Evolutionary conservation across 2,797 vertebrate species (phyloP), one percentile per base, ranked within the genome.

Genomic region (Enteromius anoplus): DNA sequence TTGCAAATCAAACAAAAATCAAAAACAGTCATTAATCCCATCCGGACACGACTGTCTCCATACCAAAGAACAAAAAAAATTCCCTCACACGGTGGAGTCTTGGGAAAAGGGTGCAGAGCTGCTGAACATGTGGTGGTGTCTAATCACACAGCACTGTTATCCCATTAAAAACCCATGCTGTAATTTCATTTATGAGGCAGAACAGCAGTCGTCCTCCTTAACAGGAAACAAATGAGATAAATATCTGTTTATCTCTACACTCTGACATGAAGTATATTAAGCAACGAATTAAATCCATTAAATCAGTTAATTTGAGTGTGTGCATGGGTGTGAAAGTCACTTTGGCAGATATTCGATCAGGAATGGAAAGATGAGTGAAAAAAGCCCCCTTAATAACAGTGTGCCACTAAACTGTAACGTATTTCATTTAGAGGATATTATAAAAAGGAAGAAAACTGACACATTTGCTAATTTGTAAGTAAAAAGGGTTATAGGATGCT

Each of bases 161-260:
- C 87, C 80, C 83, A 83, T 88, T 88, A 85, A 78, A 69, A 78
- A 80, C 80, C 70, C 53, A 81, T 78, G 75, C 85, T 78, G 49
- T 88, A 88, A 85, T 88, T 86, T 88, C 71, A 85, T 86, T 88
- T 83, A 86, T 83, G 77, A 86, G 80, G 83, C 75, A 70, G 80
- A 88, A 78, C 85, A 81, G 75, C 80, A 83, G 87, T 83, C 65
- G 70, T 86, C 82, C 87, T 85, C 80, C 81, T 75, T 62, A 75
- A 85, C 87, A 81, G 85, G 87, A 86, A 73, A 88, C 82, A 88
- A 86, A 86, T 88, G 76, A 80, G 82, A 84, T 86, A 86, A 86
- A 88, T 86, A 86, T 83, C 68, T 51, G 68, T 82, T 82, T 83
- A 77, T 73, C 69, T 21, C 23, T 32, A 55, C 53, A 58, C 51